A percentile compares a stretch with the other conserved stretches of the same genome.
phyloP scores from a whole-genome alignment of 2,888 invertebrate genomes.

The Agapetus fuscipes region DNA sequence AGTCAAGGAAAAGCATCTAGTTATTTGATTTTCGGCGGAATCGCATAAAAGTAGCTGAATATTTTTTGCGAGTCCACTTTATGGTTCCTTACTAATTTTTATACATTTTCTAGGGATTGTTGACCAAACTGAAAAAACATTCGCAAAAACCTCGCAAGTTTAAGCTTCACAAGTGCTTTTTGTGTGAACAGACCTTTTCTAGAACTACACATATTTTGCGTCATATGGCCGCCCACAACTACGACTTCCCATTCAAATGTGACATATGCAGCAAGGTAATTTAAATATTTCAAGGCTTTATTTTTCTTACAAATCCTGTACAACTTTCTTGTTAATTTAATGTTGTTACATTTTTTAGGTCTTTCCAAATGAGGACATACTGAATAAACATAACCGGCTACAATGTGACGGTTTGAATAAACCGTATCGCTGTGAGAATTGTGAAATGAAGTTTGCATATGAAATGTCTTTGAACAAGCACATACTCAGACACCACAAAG shows the following conservation, averaged over 20 bases:
- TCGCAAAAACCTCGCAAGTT: conserved; percentile 6
- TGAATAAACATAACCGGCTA: conserved; percentile 40
- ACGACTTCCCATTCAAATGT: conserved; percentile 42
- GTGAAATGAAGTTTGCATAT: conserved; percentile 37
- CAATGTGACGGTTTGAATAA: conserved; percentile 25
- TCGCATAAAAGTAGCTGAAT: not conserved
- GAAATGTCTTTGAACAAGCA: conserved; percentile 42
- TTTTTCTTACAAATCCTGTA: too few relatives aligned
- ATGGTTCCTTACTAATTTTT: too few relatives aligned
- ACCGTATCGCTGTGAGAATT: conserved; percentile 33
- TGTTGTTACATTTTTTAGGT: conserved; percentile 24
- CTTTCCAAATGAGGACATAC: conserved; percentile 41
- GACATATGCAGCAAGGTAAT: conserved; percentile 41
- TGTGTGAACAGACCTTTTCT: conserved; percentile 32
- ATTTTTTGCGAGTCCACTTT: too few relatives aligned
- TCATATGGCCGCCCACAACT: conserved; percentile 38
- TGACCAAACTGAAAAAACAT: conserved; percentile 1
- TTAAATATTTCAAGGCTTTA: too few relatives aligned
- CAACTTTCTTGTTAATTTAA: too few relatives aligned
- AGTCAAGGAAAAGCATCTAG: too few relatives aligned
- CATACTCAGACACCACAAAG: conserved; percentile 35
- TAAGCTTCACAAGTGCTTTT: conserved; percentile 29
- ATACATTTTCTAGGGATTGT: too few relatives aligned
- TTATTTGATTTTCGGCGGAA: too few relatives aligned
- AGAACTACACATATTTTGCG: conserved; percentile 30